Conservation (phyloP, 2,888 invertebrate species). For the Patella ulyssiponensis region DNA sequence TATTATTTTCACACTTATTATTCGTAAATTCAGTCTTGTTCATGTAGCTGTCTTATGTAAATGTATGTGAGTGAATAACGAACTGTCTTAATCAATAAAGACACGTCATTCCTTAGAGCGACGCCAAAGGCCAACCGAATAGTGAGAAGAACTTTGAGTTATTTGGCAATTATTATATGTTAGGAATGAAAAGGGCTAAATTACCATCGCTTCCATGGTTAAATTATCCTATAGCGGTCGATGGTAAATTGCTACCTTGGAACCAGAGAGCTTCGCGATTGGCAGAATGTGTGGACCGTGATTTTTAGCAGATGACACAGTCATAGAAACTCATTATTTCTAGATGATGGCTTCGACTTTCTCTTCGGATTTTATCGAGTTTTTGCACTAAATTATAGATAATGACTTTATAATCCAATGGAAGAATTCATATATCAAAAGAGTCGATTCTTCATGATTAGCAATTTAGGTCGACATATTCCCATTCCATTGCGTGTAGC, state of each 20-base stretch:
- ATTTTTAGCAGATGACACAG: constrained; percentile 26
- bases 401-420: constrained; percentile 27
- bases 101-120: constrained; percentile 19
- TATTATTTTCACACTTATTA: no score
- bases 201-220: constrained; percentile 42
- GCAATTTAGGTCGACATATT: not conserved
- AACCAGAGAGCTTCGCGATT: constrained; percentile 18
- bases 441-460: not conserved
- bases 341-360: constrained; percentile 25
- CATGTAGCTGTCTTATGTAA: no score
- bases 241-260: constrained; percentile 56
- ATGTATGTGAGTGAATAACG: no score
- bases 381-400: constrained; percentile 29
- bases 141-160: constrained; percentile 26
- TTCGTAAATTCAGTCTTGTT: no score
- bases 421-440: constrained; percentile 21
- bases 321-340: constrained; percentile 24
- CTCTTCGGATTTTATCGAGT: constrained; percentile 15
- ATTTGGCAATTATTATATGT: constrained; percentile 32
- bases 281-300: constrained; percentile 15
- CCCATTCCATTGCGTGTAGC: not conserved
- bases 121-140: constrained; percentile 18
- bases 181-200: constrained; percentile 37
- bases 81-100: constrained; percentile 16
- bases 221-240: constrained; percentile 47